Percentiles rank a stretch among this genome's conserved stretches.
phyloP scores from a whole-genome alignment of 2,797 vertebrate species.

The Pangasius larnaudii region DNA sequence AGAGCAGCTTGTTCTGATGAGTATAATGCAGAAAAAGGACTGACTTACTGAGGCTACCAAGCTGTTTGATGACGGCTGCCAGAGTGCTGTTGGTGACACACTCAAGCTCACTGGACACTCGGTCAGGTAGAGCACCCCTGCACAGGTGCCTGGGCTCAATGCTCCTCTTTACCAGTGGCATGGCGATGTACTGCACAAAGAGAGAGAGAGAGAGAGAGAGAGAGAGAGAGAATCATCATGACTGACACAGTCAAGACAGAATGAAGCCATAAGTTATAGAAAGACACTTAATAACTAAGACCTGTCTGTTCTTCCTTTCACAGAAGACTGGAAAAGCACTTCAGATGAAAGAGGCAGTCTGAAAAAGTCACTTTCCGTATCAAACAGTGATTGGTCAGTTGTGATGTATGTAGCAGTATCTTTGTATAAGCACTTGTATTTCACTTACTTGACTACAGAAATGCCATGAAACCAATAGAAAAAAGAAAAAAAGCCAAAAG shows the following conservation, averaged over 20 bases:
- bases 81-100: constrained; percentile 93
- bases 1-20: background rate
- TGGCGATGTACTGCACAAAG: constrained; percentile 61
- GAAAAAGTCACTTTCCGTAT: background rate
- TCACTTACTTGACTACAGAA: background rate
- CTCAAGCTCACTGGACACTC: constrained; percentile 88
- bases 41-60: constrained; percentile 85
- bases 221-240: background rate
- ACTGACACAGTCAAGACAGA: background rate
- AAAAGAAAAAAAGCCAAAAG: background rate
- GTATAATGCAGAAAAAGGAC: background rate
- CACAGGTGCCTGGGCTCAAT: constrained; percentile 91
- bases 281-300: background rate
- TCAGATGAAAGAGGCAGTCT: background rate
- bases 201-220: background rate
- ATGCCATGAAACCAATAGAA: background rate
- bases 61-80: constrained; percentile 91
- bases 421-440: background rate
- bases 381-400: background rate
- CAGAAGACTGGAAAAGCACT: background rate
- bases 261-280: background rate
- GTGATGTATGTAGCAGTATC: background rate
- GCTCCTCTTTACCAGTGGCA: constrained; percentile 91
- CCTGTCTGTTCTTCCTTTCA: background rate
- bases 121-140: constrained; percentile 85